Base-by-base conservation (phyloP, 2,888 invertebrate species). In the Euplagia quadripunctaria region DNA sequence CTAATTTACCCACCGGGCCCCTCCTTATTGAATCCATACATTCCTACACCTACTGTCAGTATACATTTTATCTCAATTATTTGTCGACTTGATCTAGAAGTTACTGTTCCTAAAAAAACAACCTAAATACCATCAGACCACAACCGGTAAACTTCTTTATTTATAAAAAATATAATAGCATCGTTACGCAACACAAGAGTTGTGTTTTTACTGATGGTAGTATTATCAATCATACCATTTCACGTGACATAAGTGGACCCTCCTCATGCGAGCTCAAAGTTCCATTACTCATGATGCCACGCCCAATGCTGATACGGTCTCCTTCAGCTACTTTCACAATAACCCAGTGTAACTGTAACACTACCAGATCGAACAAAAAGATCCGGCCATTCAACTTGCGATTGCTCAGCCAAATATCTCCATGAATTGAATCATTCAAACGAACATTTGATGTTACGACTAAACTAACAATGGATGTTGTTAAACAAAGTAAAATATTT, bases 231-330 rank as follows among this genome's bases (percentile, higher is more conserved):
- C 96, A 96, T 95, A 94, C 89, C 88, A 92, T 93, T 92, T 90
- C 90, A 89, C 85, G 89, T 92, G 94, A 94, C 95, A 95, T 94
- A 95, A 95, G 94, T 94, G 94, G 94, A 94, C 96, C 95, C 95
- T 95, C 93, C 92, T 94, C 94, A 93, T 91, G 87, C 91, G 92
- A 93, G 93, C 93, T 93, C 93, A 87, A 91, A 93, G 89, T 92
- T 92, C 95, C 95, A 96, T 95, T 96, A 96, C 92, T 96, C 94
- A 95, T 87, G 84, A 88, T 86, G 89, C 93, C 92, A 90, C 95
- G 92, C 94, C 94, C 93, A 85, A 86, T 90, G 87, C 94, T 94
- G 94, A 94, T 94, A 94, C 90, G 89, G 83, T 88, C 88, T 88
- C 88, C 85, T 88, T 83, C 87, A 88, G 85, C 85, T 88, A 87